Evolutionary conservation across 1,140 invertebrate species (phyloP).

Genomic region (Saccostrea glomerata): DNA sequence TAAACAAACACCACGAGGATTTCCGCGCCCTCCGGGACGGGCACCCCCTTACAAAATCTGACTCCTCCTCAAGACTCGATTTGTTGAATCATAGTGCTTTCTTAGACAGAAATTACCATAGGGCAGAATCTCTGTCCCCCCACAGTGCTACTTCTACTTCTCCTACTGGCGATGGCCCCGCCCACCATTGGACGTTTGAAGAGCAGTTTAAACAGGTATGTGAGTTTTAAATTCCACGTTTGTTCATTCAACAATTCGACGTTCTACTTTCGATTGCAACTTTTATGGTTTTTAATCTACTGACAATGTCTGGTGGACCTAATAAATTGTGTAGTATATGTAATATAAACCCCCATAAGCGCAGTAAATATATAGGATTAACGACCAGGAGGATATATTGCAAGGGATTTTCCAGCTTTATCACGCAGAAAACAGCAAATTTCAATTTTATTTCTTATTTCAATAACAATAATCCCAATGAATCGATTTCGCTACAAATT

Average conservation of each 20-base stretch:
- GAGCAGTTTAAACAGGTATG: constrained; percentile 98
- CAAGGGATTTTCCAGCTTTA: not conserved
- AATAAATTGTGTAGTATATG: not conserved
- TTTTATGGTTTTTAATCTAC: not conserved
- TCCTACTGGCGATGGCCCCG: constrained; percentile 66
- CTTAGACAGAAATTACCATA: constrained; percentile 50
- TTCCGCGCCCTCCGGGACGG: constrained; percentile 46
- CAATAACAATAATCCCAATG: constrained; percentile 33
- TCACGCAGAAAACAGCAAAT: not conserved
- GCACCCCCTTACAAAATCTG: constrained; percentile 52
- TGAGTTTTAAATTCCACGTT: constrained; percentile 39
- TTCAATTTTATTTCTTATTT: constrained; percentile 21
- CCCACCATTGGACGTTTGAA: constrained; percentile 95
- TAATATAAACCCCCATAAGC: not conserved
- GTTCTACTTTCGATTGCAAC: not conserved
- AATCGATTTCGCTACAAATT: constrained; percentile 24
- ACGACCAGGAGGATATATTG: too few species aligned
- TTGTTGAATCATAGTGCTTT: constrained; percentile 55
- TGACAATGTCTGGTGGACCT: not conserved
- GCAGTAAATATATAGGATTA: not conserved
- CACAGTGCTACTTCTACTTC: constrained; percentile 63
- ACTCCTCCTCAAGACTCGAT: constrained; percentile 57
- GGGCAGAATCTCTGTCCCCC: constrained; percentile 59
- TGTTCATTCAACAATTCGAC: not conserved
- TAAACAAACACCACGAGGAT: constrained; percentile 58